A percentile compares a stretch with the other conserved stretches of the same genome.
These are phyloP conservation scores for Cebus imitator DNA, from an alignment of 2,113 vertebrate species.

Conservation along the genomic window DNA sequence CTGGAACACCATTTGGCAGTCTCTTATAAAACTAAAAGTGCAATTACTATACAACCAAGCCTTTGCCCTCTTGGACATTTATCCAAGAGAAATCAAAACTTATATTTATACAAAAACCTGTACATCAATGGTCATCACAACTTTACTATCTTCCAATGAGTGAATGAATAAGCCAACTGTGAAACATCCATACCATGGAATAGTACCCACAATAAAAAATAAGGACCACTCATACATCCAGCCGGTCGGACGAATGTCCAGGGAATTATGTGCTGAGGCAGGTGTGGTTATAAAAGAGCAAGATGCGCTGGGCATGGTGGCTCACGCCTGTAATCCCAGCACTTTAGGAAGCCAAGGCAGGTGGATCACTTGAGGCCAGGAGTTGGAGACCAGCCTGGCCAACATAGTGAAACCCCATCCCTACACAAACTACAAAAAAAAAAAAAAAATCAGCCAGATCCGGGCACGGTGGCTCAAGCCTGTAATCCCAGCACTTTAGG, in stretches of 20 bases:
- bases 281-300: background rate
- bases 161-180: background rate
- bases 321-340: too few relatives aligned
- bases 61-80: background rate
- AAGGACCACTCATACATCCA: background rate
- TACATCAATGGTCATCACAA: background rate
- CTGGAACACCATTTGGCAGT: background rate
- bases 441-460: too few relatives aligned
- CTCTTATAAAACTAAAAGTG: slow-evolving; percentile 23
- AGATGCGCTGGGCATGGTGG: background rate
- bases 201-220: background rate
- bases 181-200: background rate
- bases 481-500: too few relatives aligned
- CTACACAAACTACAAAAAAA: too few relatives aligned
- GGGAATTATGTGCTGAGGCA: background rate
- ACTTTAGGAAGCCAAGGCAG: too few relatives aligned
- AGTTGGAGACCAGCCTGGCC: too few relatives aligned
- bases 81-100: slow-evolving; percentile 9
- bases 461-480: too few relatives aligned
- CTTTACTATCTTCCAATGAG: background rate
- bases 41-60: background rate
- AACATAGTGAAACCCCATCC: too few relatives aligned
- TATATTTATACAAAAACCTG: background rate
- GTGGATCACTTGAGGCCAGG: too few relatives aligned
- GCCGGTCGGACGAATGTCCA: background rate